Percentiles rank a stretch among this genome's conserved stretches.
Evolutionary conservation across 2,113 vertebrate genomes (phyloP).

Genomic region (Crocuta crocuta): DNA sequence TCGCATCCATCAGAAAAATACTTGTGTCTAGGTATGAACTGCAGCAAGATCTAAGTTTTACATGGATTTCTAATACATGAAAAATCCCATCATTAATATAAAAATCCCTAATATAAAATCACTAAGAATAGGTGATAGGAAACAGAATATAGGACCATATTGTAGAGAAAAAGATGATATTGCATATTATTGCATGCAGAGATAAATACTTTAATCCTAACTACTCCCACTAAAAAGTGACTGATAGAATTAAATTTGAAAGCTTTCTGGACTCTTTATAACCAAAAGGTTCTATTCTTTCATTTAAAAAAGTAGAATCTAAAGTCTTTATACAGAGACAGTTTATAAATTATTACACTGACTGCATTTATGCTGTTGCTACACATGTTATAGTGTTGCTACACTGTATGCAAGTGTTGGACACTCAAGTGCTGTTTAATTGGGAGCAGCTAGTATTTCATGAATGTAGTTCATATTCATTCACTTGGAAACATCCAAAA

Average conservation of each 20-base stretch:
- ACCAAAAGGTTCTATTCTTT: not conserved
- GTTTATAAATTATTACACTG: not conserved
- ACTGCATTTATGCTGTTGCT: not conserved
- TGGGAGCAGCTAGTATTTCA: not conserved
- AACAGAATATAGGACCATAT: not conserved
- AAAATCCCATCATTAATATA: slow-evolving; percentile 42
- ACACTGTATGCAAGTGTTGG: not conserved
- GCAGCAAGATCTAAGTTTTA: slow-evolving; percentile 45
- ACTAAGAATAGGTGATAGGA: slow-evolving; percentile 13
- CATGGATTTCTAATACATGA: slow-evolving; percentile 40
- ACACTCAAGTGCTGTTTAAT: not conserved
- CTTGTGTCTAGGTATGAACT: not conserved
- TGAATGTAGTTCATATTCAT: not conserved
- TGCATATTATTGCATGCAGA: slow-evolving; percentile 16
- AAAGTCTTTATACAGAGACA: not conserved
- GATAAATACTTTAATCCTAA: slow-evolving; percentile 37
- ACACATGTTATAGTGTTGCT: too few relatives aligned
- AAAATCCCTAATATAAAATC: slow-evolving; percentile 3
- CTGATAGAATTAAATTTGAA: slow-evolving; percentile 49
- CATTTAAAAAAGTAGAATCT: not conserved
- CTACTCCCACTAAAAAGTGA: not conserved
- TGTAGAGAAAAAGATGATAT: not conserved
- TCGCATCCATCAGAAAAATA: slow-evolving; percentile 25
- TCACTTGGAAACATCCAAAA: slow-evolving; percentile 32
- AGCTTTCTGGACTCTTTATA: not conserved